Conservation (phyloP, 1,140 invertebrate species). For the Gonatopus flavifemur region DNA sequence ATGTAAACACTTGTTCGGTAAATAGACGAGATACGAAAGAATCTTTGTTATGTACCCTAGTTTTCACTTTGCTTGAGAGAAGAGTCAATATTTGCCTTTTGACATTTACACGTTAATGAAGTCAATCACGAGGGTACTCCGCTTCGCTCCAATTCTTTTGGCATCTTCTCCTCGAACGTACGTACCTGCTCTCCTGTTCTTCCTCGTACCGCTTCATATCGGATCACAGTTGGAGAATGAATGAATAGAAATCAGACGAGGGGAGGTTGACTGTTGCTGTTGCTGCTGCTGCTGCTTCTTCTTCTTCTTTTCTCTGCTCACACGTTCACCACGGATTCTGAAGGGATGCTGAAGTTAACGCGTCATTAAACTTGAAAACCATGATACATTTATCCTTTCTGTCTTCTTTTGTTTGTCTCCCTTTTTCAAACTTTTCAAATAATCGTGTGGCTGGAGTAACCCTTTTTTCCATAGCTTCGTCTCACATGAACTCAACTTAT, state of each 20-base stretch:
- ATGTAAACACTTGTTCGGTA: too few species aligned
- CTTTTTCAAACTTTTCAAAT: too few species aligned
- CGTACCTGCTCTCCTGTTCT: conserved; percentile 5
- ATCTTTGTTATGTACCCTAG: conserved; percentile 47
- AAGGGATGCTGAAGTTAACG: conserved; percentile 42
- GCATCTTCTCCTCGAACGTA: neutral
- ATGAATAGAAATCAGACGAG: too few species aligned
- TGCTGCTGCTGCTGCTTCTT: too few species aligned
- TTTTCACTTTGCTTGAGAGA: conserved; percentile 34
- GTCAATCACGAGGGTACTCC: conserved; percentile 32
- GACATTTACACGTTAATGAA: conserved; percentile 48
- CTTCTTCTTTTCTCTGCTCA: neutral
- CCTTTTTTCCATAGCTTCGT: conserved; percentile 13
- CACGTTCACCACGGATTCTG: neutral
- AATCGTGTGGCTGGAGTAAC: too few species aligned
- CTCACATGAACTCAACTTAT: too few species aligned
- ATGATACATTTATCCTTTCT: conserved; percentile 50
- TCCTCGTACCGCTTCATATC: conserved; percentile 10
- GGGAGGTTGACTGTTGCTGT: too few species aligned
- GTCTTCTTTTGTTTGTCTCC: conserved; percentile 28
- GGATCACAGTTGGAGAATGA: too few species aligned
- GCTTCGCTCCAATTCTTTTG: neutral
- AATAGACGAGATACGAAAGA: too few species aligned
- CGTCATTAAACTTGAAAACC: conserved; percentile 52
- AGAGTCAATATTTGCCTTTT: conserved; percentile 55